Percentiles rank a stretch among this genome's conserved stretches.
These are phyloP conservation scores for Diplodus sargus DNA, from an alignment of 2,797 vertebrate genomes.

Conservation along the genomic window DNA sequence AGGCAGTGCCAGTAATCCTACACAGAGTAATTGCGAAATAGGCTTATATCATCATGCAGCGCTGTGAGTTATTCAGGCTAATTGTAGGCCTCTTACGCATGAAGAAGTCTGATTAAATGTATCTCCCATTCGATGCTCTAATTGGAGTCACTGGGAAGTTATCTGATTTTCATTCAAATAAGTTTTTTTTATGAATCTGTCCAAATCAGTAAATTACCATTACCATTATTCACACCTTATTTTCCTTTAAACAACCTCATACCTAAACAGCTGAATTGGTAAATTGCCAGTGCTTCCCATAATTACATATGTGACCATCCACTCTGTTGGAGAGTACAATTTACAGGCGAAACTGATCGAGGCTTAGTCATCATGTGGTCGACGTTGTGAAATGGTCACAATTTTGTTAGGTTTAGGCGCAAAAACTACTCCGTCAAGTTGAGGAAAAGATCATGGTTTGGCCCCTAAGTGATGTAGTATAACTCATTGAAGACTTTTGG, in stretches of 20 bases:
- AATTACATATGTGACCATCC: too few species aligned
- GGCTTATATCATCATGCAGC: background rate
- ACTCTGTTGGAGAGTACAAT: too few species aligned
- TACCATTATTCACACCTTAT: background rate
- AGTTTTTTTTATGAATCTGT: constrained; percentile 4
- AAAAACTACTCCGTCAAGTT: too few species aligned
- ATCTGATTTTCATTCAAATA: constrained; percentile 11
- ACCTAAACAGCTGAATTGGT: too few species aligned
- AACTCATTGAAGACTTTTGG: too few species aligned
- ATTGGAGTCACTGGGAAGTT: constrained; percentile 19
- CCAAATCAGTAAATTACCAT: background rate
- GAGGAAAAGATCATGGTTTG: too few species aligned
- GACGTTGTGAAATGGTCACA: too few species aligned
- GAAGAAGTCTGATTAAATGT: background rate
- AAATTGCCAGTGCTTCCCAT: too few species aligned
- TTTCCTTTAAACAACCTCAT: background rate
- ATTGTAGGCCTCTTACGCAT: constrained; percentile 10
- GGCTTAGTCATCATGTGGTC: too few species aligned
- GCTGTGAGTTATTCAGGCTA: constrained; percentile 20
- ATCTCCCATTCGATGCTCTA: background rate
- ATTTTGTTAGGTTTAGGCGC: too few species aligned
- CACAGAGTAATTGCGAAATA: constrained; percentile 18
- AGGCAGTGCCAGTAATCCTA: constrained; percentile 12
- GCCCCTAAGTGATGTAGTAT: too few species aligned
- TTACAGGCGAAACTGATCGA: too few species aligned